A percentile compares a stretch with the other conserved stretches of the same genome.
Evolutionary conservation across 2,888 invertebrate species (phyloP).

Genomic region (Noctua janthe): DNA sequence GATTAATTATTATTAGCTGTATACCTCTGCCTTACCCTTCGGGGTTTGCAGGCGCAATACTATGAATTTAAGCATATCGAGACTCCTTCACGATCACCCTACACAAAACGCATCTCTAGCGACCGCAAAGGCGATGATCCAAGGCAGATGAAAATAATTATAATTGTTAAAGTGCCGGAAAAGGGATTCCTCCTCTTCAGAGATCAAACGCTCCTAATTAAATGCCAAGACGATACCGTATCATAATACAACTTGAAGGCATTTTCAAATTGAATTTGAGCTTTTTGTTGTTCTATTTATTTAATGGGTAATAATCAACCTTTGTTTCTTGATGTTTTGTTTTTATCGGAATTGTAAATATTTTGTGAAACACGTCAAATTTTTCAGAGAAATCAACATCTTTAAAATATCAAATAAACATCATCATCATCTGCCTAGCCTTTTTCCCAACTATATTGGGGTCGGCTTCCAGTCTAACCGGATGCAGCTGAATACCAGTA

Average conservation of each 20-base stretch:
- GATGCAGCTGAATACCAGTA: no score
- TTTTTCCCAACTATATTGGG: no score
- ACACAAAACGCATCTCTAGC: conserved; percentile 17
- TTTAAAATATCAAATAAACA: background rate
- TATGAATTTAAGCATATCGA: background rate
- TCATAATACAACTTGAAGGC: conserved; percentile 49
- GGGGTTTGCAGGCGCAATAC: no score
- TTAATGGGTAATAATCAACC: background rate
- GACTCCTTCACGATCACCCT: background rate
- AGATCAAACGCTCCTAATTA: conserved; percentile 64
- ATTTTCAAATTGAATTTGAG: conserved; percentile 42
- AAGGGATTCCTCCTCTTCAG: conserved; percentile 47
- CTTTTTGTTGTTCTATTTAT: conserved; percentile 30
- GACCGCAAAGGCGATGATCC: conserved; percentile 39
- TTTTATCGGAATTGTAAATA: background rate
- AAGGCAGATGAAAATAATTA: conserved; percentile 52
- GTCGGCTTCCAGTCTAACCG: no score
- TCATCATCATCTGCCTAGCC: no score
- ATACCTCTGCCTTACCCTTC: background rate
- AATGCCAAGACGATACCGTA: conserved; percentile 55
- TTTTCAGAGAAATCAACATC: background rate
- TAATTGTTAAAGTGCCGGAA: conserved; percentile 64
- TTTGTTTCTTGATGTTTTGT: background rate
- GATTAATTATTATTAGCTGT: background rate
- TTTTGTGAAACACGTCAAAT: background rate